A percentile compares a stretch with the other conserved stretches of the same genome.
Conservation (phyloP, 2,113 vertebrate species). For the Propithecus coquereli region DNA sequence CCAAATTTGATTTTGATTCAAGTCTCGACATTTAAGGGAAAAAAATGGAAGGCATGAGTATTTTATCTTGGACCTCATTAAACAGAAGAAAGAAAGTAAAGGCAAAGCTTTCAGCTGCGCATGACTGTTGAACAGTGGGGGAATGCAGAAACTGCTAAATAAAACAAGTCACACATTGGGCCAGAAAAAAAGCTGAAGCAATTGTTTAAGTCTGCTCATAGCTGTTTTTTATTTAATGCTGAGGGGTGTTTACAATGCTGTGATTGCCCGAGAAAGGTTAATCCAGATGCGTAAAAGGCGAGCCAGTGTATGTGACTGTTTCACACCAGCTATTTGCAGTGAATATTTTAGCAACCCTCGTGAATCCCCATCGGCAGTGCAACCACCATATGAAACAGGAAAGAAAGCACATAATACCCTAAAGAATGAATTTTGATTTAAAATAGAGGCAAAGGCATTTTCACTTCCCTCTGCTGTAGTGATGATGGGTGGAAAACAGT, state of each 20-base stretch:
- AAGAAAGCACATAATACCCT: slow-evolving; percentile 50
- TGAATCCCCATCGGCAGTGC: slow-evolving; percentile 53
- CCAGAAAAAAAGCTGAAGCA: slow-evolving; percentile 52
- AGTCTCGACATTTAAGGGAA: slow-evolving; percentile 50
- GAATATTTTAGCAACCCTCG: slow-evolving; percentile 65
- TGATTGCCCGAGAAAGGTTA: slow-evolving; percentile 67
- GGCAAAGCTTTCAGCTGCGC: neutral
- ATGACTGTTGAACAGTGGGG: slow-evolving; percentile 63
- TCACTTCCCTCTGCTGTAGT: slow-evolving; percentile 18
- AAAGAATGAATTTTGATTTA: slow-evolving; percentile 55
- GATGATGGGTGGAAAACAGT: slow-evolving; percentile 4
- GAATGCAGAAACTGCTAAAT: slow-evolving; percentile 67
- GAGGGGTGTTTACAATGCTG: slow-evolving; percentile 55
- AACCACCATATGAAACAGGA: slow-evolving; percentile 35
- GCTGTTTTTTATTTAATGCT: slow-evolving; percentile 65
- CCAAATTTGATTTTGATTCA: slow-evolving; percentile 25
- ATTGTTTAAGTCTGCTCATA: slow-evolving; percentile 52
- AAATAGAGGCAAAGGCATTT: slow-evolving; percentile 40
- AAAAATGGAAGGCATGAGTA: neutral
- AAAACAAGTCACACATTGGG: slow-evolving; percentile 67
- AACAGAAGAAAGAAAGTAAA: neutral
- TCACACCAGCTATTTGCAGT: slow-evolving; percentile 48
- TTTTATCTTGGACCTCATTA: slow-evolving; percentile 53
- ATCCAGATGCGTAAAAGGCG: slow-evolving; percentile 54
- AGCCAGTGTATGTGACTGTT: slow-evolving; percentile 21